Conservation (phyloP, 92 coral and sea anemone species). For the Scolanthus callimorphus region DNA sequence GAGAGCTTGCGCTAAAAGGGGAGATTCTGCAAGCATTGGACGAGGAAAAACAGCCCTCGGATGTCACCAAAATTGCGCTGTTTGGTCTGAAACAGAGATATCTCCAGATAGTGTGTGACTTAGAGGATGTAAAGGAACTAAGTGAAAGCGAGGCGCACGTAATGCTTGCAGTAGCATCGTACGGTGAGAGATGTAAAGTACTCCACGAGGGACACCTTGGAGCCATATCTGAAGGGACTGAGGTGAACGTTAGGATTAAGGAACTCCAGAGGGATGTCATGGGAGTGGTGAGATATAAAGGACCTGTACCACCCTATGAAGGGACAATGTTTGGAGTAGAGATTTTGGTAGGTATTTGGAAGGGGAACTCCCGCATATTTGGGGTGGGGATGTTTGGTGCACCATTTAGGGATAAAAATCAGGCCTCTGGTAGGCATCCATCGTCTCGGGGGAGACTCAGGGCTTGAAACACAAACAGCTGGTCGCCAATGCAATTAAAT, state of each 20-base stretch:
- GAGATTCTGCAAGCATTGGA: constrained; percentile 57
- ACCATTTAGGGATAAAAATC: too few species aligned
- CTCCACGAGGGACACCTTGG: constrained; percentile 26
- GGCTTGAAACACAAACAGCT: too few species aligned
- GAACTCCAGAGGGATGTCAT: constrained; percentile 55
- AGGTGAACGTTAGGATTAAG: constrained; percentile 63
- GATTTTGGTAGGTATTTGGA: constrained; percentile 69
- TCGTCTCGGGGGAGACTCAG: too few species aligned
- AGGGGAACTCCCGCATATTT: too few species aligned
- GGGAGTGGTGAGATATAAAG: constrained; percentile 60
- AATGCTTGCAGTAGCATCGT: constrained; percentile 68
- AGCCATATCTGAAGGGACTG: constrained; percentile 46
- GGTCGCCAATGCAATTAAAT: too few species aligned
- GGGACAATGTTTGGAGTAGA: constrained; percentile 92
- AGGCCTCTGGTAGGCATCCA: too few species aligned
- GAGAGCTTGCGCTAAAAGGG: constrained; percentile 47
- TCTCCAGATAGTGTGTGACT: constrained; percentile 47
- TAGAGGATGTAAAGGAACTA: constrained; percentile 43
- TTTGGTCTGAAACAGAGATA: constrained; percentile 68
- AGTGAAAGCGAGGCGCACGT: constrained; percentile 40
- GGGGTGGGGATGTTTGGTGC: too few species aligned
- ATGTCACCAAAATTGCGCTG: constrained; percentile 29
- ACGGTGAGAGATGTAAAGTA: constrained; percentile 43
- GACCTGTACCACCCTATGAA: constrained; percentile 70
- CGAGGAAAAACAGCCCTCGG: constrained; percentile 38